These are phyloP conservation scores for Meghimatium bilineatum DNA, from an alignment of 2,888 invertebrate species.

Conservation along the genomic window DNA sequence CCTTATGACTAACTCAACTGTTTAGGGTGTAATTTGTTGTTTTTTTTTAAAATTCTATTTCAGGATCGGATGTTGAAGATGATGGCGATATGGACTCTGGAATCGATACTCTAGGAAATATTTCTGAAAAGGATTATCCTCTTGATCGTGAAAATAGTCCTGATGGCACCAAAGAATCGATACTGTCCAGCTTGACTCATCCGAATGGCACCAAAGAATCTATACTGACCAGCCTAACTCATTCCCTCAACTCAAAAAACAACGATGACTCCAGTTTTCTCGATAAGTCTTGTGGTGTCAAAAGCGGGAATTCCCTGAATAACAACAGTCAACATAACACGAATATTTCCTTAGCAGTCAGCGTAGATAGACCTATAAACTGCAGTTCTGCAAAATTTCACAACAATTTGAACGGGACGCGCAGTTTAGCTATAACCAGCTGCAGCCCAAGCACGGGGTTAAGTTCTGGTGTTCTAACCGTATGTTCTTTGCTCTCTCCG, in stretches of 20 bases:
- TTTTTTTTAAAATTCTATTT: neutral
- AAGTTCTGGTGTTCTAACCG: neutral
- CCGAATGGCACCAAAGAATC: slow-evolving; percentile 61
- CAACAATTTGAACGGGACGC: neutral
- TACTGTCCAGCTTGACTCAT: slow-evolving; percentile 50
- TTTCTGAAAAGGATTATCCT: slow-evolving; percentile 70
- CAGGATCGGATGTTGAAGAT: slow-evolving; percentile 73
- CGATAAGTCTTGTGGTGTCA: slow-evolving; percentile 76
- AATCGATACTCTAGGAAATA: slow-evolving; percentile 64
- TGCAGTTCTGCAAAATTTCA: neutral
- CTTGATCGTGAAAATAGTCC: slow-evolving; percentile 64
- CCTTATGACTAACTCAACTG: no score
- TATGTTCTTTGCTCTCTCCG: slow-evolving; percentile 50
- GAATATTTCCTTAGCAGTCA: neutral
- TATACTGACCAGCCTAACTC: slow-evolving; percentile 50
- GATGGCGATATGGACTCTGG: slow-evolving; percentile 71
- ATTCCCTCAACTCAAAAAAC: slow-evolving; percentile 65
- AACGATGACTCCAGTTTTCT: slow-evolving; percentile 78
- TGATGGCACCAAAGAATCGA: slow-evolving; percentile 60
- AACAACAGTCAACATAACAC: neutral
- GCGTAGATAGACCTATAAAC: slow-evolving; percentile 9
- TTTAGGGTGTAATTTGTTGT: no score
- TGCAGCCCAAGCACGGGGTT: neutral
- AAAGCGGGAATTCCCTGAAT: slow-evolving; percentile 51
- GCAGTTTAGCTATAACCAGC: neutral